These are phyloP conservation scores for Myotis findleyi DNA, from an alignment of 2,797 vertebrate species.

Conservation along the genomic window DNA sequence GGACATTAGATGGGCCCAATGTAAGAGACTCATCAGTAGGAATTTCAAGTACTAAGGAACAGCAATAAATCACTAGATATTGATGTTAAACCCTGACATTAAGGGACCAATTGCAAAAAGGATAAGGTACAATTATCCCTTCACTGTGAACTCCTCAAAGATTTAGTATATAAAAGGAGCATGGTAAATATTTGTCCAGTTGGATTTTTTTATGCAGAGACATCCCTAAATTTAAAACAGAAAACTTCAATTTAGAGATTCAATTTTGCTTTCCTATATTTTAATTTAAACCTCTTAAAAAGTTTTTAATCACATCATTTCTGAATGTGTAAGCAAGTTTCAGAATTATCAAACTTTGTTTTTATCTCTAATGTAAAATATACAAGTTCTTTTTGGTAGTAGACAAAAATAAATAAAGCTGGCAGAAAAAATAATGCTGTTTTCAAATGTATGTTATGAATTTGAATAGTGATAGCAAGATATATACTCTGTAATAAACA, in stretches of 20 bases:
- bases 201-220: background rate
- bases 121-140: background rate
- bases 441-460: slow-evolving; percentile 11
- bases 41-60: background rate
- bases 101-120: background rate
- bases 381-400: background rate
- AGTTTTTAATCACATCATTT: slow-evolving; percentile 20
- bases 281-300: slow-evolving; percentile 20
- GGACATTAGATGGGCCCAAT: too few relatives aligned
- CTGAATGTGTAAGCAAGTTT: background rate
- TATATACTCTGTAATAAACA: background rate
- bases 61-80: background rate
- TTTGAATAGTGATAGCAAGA: background rate
- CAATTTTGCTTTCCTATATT: background rate
- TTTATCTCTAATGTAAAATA: background rate
- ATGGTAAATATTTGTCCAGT: background rate
- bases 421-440: background rate
- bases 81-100: background rate
- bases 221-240: background rate
- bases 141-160: background rate
- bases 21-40: background rate
- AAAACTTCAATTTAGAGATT: background rate
- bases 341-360: background rate
- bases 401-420: slow-evolving; percentile 27
- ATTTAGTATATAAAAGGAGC: background rate